Evolutionary conservation across 2,113 vertebrate genomes (phyloP).

Genomic region (Hiodon tergisus): DNA sequence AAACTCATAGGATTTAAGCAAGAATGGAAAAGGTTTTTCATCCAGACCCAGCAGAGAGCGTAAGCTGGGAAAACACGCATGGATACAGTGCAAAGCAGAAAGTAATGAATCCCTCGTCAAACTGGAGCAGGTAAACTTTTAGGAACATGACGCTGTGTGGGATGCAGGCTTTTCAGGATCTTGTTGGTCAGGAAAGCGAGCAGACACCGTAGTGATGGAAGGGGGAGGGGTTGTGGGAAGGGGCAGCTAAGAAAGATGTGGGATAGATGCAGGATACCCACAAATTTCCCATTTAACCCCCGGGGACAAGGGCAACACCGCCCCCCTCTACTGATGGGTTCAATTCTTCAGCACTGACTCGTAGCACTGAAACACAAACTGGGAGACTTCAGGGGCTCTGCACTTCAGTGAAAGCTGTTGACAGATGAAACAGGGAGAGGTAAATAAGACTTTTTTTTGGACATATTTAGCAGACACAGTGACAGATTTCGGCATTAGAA

Average conservation of each 20-base stretch:
- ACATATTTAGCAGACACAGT: too few species aligned
- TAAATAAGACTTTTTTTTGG: neutral
- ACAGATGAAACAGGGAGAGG: slow-evolving; percentile 15
- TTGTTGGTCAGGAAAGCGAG: neutral
- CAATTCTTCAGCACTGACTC: slow-evolving; percentile 90
- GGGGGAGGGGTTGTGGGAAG: neutral
- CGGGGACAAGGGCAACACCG: slow-evolving; percentile 6
- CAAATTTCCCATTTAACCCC: slow-evolving; percentile 16
- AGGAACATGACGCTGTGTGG: neutral
- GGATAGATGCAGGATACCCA: slow-evolving; percentile 1
- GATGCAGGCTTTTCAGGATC: neutral
- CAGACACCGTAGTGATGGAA: slow-evolving; percentile 15
- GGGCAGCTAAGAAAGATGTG: slow-evolving; percentile 1
- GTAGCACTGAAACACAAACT: slow-evolving; percentile 83
- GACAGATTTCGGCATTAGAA: neutral
- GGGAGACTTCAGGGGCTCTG: slow-evolving; percentile 84
- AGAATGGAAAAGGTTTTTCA: neutral
- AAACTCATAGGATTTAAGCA: neutral
- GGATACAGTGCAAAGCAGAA: neutral
- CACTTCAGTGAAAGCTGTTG: slow-evolving; percentile 86
- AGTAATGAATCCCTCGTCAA: too few species aligned
- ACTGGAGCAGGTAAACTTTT: neutral
- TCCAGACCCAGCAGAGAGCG: too few species aligned
- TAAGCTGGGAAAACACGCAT: neutral
- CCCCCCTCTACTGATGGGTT: slow-evolving; percentile 35